These are phyloP conservation scores for Odontothrips loti DNA, from an alignment of 2,888 invertebrate genomes.

Conservation along the genomic window DNA sequence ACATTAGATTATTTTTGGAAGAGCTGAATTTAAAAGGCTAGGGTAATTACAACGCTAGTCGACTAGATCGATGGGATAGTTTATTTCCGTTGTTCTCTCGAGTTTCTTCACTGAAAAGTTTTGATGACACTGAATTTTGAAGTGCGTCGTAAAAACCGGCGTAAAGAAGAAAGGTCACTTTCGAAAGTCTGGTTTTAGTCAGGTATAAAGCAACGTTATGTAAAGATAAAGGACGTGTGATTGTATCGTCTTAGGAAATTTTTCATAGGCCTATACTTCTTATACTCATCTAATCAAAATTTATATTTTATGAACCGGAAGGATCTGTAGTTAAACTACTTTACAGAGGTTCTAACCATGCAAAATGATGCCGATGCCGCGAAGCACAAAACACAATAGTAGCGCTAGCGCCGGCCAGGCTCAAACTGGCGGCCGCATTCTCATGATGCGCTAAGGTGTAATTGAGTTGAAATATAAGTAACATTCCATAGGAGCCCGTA, in stretches of 20 bases:
- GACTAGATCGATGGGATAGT: background rate
- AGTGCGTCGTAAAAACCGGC: background rate
- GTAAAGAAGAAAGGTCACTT: background rate
- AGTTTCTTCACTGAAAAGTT: background rate
- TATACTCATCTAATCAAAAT: background rate
- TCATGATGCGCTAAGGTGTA: too few relatives aligned
- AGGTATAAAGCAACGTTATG: background rate
- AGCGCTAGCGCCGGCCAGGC: background rate
- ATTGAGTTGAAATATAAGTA: background rate
- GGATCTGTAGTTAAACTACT: background rate
- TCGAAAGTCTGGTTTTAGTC: background rate
- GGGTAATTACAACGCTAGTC: background rate
- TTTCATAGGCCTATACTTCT: background rate
- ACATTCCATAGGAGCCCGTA: background rate
- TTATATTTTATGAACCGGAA: background rate
- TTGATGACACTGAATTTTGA: background rate
- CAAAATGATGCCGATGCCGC: conserved; percentile 14
- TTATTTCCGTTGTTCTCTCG: background rate
- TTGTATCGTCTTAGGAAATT: background rate
- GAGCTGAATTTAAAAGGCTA: background rate
- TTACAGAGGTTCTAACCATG: background rate
- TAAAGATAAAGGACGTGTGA: background rate
- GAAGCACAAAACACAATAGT: background rate
- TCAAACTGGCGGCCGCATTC: too few relatives aligned
- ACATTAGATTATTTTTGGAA: conserved; percentile 15